Evolutionary conservation across 2,888 invertebrate species (phyloP).

Genomic region (Acheta domesticus): DNA sequence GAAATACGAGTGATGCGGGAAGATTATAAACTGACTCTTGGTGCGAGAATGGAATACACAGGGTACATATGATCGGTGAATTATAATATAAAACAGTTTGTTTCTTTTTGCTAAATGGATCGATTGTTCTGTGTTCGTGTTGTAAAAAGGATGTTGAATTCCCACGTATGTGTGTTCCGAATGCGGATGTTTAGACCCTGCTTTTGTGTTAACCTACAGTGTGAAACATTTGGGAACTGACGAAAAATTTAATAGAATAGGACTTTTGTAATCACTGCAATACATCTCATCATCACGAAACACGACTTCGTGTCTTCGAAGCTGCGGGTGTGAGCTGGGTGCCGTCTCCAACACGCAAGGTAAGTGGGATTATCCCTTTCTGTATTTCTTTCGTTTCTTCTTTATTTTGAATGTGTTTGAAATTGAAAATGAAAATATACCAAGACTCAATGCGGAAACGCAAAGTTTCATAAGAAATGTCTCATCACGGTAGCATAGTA

Average conservation of each 20-base stretch:
- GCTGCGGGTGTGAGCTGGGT: too few species aligned
- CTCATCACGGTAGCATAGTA: too few species aligned
- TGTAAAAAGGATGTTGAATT: background rate
- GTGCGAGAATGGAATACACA: background rate
- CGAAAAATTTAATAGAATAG: background rate
- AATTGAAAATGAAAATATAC: too few species aligned
- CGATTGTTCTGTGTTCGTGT: background rate
- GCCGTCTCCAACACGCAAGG: too few species aligned
- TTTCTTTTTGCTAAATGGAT: background rate
- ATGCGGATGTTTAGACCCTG: background rate
- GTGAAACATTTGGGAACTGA: conserved; percentile 18
- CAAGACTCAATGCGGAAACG: too few species aligned
- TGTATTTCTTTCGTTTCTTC: too few species aligned
- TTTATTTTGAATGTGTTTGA: too few species aligned
- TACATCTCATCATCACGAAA: too few species aligned
- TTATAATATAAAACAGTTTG: background rate
- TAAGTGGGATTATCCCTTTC: too few species aligned
- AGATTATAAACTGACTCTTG: background rate
- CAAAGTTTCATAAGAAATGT: too few species aligned
- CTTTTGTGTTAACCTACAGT: conserved; percentile 1
- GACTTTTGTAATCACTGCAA: too few species aligned
- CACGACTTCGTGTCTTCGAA: too few species aligned
- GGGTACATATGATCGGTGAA: background rate
- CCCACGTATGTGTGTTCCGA: background rate
- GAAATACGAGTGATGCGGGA: background rate